Base-by-base conservation (phyloP, 2,797 vertebrate genomes). In the Dipus sagitta region DNA sequence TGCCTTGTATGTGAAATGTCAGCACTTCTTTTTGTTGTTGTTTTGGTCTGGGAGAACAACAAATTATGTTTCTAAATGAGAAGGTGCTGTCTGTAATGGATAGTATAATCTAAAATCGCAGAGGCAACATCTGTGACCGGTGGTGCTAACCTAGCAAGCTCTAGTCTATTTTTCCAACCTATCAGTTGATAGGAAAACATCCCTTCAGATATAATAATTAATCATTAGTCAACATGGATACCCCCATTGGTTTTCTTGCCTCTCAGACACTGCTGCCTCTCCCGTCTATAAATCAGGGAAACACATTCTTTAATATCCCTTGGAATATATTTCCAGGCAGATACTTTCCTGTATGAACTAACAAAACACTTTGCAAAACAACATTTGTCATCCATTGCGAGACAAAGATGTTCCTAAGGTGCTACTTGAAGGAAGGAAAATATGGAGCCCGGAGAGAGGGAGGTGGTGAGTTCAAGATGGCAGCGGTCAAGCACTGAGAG, bases 41-140 rank as follows among this genome's bases (percentile, higher is more conserved):
- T 64, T 87, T 88, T 77, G 92, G 17, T 94, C 87, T 93, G 75
- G n/a, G 77, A 94, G 94, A 86, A 93, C 96, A 96, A 96, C 97
- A 98, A 98, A 98, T 98, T 97, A 98, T 89, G 60, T 95, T 96
- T 97, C 97, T 98, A 98, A 98, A 95, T 93, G 96, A 97, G 97
- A 97, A 98, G 97, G 94, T 96, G 97, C 95, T 78, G 78, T 96
- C 96, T 97, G 97, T 98, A 98, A 98, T 95, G 97, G 97, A 98
- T 97, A 97, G 94, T 96, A 96, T 96, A 97, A 97, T 98, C 98
- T 96, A 96, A 96, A 97, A 97, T 96, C 64, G 96, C 96, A 96
- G 91, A 96, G 96, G 93, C 96, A 91, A 92, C 94, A 84, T 92
- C 96, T 80, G 97, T 97, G 98, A 98, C 98, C 98, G 94, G 23